phyloP scores from a whole-genome alignment of 1,140 invertebrate species.

The Theocolax elegans region DNA sequence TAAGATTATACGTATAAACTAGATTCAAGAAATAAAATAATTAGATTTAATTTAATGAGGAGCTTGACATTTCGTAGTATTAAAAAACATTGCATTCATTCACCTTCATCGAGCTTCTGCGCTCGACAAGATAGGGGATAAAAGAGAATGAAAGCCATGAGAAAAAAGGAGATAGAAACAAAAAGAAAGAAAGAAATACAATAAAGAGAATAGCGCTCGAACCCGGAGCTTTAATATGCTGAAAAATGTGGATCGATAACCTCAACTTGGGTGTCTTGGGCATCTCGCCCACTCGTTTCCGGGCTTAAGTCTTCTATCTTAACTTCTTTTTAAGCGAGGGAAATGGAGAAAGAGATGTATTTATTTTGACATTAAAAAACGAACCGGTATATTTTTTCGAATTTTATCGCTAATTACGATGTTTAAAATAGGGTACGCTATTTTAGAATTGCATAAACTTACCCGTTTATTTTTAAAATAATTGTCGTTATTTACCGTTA shows the following conservation, averaged over 20 bases:
- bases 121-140: background rate
- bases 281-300: background rate
- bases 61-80: too few relatives aligned
- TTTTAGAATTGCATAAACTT: too few relatives aligned
- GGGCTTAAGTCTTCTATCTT: conserved; percentile 7
- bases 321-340: conserved; percentile 7
- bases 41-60: too few relatives aligned
- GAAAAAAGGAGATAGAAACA: background rate
- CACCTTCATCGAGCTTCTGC: background rate
- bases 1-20: too few relatives aligned
- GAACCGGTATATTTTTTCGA: too few relatives aligned
- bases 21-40: too few relatives aligned
- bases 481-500: too few relatives aligned
- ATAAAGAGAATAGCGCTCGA: conserved; percentile 1
- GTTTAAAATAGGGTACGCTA: too few relatives aligned
- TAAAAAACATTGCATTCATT: conserved; percentile 1
- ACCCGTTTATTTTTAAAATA: too few relatives aligned
- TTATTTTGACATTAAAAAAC: too few relatives aligned
- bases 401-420: too few relatives aligned
- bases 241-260: conserved; percentile 15
- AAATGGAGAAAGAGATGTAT: background rate
- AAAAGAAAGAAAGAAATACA: background rate
- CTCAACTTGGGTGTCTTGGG: background rate
- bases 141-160: background rate
- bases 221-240: background rate